Conservation (phyloP, 2,888 invertebrate species). For the Vanessa cardui region DNA sequence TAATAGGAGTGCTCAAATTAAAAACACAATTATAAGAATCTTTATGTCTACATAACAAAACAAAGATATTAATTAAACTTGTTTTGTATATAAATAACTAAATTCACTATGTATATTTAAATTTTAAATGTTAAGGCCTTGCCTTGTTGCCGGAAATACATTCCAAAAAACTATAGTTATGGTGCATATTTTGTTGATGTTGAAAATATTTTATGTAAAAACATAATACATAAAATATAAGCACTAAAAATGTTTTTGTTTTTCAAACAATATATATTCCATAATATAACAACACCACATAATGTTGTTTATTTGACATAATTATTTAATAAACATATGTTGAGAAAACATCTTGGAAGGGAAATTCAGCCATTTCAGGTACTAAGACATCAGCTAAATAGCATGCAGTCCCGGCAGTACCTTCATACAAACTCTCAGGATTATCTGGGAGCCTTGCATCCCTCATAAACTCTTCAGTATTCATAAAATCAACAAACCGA, state of each 20-base stretch:
- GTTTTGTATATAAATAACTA: background rate
- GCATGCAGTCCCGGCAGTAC: conserved; percentile 92
- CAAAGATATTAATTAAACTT: background rate
- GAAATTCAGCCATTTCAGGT: conserved; percentile 90
- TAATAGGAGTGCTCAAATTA: too few species aligned
- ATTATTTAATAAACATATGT: conserved; percentile 42
- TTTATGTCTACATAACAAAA: background rate
- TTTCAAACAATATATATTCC: background rate
- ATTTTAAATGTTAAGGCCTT: too few species aligned
- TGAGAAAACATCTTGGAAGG: conserved; percentile 89
- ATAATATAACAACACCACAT: background rate
- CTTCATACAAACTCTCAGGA: conserved; percentile 93
- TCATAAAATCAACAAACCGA: conserved; percentile 89
- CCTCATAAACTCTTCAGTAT: conserved; percentile 84
- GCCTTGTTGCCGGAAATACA: too few species aligned
- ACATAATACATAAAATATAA: background rate
- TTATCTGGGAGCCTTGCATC: conserved; percentile 90
- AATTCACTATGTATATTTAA: too few species aligned
- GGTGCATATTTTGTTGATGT: too few species aligned
- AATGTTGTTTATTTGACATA: background rate
- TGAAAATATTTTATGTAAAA: too few species aligned
- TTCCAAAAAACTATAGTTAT: too few species aligned
- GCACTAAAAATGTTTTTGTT: background rate
- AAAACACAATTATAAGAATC: too few species aligned
- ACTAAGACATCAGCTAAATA: conserved; percentile 89